These are phyloP conservation scores for Pelosia muscerda DNA, from an alignment of 2,888 invertebrate species.

Conservation along the genomic window DNA sequence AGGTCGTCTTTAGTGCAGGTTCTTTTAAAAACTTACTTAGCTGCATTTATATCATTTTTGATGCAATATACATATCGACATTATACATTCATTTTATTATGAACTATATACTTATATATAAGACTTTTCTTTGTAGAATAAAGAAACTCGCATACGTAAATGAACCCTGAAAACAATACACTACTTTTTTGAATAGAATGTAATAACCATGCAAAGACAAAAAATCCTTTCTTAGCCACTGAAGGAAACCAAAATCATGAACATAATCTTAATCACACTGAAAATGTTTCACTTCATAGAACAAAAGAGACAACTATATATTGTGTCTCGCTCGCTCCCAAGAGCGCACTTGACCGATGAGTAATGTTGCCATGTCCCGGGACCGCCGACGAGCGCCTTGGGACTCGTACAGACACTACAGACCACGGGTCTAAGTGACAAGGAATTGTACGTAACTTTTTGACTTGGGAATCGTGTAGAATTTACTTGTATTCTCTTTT, in stretches of 20 bases:
- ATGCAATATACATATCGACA: no score
- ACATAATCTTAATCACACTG: constrained; percentile 29
- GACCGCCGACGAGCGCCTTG: constrained; percentile 58
- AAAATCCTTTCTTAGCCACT: not conserved
- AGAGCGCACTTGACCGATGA: constrained; percentile 68
- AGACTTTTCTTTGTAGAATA: not conserved
- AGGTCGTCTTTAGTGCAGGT: no score
- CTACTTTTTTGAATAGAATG: not conserved
- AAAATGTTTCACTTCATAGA: constrained; percentile 28
- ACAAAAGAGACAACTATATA: constrained; percentile 24
- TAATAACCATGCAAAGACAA: not conserved
- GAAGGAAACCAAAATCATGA: constrained; percentile 12
- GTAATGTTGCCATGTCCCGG: constrained; percentile 62
- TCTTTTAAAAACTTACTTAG: no score
- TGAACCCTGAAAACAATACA: not conserved
- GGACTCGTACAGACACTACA: constrained; percentile 45
- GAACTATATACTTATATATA: no score
- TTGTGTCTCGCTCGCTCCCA: constrained; percentile 53
- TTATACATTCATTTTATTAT: no score
- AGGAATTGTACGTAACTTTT: constrained; percentile 3
- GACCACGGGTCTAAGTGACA: constrained; percentile 45
- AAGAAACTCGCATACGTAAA: not conserved
- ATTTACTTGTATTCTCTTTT: not conserved
- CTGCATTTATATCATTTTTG: no score
- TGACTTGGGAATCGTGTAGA: not conserved